phyloP scores from a whole-genome alignment of 2,113 vertebrate species.

The Himantopus leucocephalus region DNA sequence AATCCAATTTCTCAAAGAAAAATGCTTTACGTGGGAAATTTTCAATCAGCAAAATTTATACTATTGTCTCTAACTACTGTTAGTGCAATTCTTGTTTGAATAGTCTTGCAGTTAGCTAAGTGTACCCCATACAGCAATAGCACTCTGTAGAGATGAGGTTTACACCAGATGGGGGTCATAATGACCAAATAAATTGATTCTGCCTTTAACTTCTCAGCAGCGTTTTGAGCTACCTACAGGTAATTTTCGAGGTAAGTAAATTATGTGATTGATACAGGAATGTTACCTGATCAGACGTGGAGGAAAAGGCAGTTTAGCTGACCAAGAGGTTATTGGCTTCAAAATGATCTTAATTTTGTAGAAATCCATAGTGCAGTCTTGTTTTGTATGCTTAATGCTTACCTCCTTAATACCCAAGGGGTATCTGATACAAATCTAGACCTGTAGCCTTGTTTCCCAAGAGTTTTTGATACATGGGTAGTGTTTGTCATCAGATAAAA shows the following conservation, averaged over 20 bases:
- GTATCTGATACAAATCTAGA: background rate
- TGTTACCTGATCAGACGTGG: background rate
- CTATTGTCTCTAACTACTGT: background rate
- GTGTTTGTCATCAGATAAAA: background rate
- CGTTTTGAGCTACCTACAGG: background rate
- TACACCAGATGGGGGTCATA: background rate
- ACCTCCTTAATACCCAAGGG: background rate
- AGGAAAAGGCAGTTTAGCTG: background rate
- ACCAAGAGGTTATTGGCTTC: background rate
- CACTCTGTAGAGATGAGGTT: background rate
- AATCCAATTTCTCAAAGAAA: background rate
- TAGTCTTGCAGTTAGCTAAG: background rate
- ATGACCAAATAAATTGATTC: background rate
- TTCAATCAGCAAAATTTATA: background rate
- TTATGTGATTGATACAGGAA: background rate
- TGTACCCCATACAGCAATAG: accelerated
- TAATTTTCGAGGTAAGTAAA: background rate
- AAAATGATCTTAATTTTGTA: background rate
- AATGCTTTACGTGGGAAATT: background rate
- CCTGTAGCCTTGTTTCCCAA: background rate
- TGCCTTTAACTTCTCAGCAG: background rate
- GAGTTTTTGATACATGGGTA: background rate
- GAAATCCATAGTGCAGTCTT: background rate
- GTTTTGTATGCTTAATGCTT: background rate
- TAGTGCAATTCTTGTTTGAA: background rate